Conservation (phyloP, 2,113 vertebrate genomes). For the Jaculus jaculus region DNA sequence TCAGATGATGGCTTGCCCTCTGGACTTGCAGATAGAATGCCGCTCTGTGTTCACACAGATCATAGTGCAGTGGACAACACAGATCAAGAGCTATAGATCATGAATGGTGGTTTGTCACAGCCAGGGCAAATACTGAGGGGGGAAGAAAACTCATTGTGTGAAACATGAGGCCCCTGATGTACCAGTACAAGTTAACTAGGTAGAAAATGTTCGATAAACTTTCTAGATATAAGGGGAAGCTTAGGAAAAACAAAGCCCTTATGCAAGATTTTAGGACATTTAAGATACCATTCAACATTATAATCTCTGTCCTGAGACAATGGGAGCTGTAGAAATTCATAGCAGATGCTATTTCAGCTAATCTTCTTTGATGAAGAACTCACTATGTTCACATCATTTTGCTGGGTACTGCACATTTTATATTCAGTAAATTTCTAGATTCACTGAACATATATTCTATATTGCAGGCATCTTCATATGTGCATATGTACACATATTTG, state of each 20-base stretch:
- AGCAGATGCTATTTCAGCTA: neutral
- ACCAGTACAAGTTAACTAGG: neutral
- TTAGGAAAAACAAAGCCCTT: accelerated
- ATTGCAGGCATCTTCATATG: neutral
- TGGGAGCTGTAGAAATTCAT: neutral
- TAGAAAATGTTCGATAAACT: neutral
- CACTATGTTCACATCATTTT: neutral
- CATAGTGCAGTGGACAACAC: neutral
- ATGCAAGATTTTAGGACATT: neutral
- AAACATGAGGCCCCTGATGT: neutral
- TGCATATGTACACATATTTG: neutral
- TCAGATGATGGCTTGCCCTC: neutral
- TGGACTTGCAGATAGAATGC: neutral
- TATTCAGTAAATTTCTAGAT: neutral
- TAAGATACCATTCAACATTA: neutral
- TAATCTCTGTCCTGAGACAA: neutral
- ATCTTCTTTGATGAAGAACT: neutral
- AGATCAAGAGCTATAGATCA: neutral
- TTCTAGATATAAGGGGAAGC: neutral
- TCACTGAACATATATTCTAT: neutral
- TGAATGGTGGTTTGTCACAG: neutral
- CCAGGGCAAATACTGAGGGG: neutral
- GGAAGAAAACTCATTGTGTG: neutral
- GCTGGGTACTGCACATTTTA: neutral
- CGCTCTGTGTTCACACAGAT: neutral